Evolutionary conservation across 2,113 vertebrate genomes (phyloP).

Genomic region (Hippopotamus amphibius): DNA sequence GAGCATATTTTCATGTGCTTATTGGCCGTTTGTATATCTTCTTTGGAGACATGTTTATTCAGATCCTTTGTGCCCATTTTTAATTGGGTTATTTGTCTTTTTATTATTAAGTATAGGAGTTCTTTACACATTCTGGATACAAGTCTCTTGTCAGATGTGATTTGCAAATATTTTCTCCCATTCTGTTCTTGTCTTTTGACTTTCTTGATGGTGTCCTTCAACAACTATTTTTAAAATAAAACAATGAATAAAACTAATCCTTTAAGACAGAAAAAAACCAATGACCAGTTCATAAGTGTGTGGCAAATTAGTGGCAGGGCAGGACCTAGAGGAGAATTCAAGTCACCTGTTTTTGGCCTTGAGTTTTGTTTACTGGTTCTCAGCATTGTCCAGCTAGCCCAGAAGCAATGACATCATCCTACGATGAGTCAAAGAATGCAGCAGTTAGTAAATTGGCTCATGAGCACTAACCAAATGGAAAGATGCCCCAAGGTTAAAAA

Average conservation of each 20-base stretch:
- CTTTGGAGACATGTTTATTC: not conserved
- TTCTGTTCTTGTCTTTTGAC: constrained; percentile 13
- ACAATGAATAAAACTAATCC: not conserved
- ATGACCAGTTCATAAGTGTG: not conserved
- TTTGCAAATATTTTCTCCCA: constrained; percentile 44
- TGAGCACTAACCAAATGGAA: constrained; percentile 28
- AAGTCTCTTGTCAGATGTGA: not conserved
- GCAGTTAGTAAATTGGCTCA: not conserved
- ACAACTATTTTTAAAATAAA: constrained; percentile 46
- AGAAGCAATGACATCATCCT: not conserved
- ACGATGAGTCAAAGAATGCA: not conserved
- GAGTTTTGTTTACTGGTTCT: not conserved
- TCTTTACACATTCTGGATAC: not conserved
- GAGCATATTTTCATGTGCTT: not conserved
- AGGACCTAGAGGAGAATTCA: not conserved
- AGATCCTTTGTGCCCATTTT: not conserved
- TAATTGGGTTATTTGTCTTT: not conserved
- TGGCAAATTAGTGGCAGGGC: not conserved
- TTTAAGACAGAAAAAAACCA: not conserved
- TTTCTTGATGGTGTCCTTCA: constrained; percentile 10
- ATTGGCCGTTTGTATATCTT: not conserved
- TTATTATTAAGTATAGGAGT: not conserved
- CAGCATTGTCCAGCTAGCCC: not conserved
- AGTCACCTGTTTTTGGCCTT: not conserved
- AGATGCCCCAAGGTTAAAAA: not conserved